Base-by-base conservation (phyloP, 2,888 invertebrate genomes). In the Drosophila monieri region DNA sequence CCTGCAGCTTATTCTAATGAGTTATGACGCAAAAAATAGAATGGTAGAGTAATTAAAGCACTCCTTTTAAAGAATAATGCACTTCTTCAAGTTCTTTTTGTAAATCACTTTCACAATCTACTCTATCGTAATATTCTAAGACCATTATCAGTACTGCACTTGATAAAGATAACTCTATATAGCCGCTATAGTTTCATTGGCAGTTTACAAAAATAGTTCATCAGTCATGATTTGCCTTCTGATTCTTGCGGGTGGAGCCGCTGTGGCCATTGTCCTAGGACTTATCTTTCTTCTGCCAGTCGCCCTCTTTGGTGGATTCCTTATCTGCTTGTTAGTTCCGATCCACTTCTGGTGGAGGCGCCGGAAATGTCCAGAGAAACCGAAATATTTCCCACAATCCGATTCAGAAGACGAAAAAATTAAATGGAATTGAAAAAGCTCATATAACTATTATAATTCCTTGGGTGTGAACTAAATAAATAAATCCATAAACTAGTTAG, bases 1-100 rank as follows among this genome's bases (percentile, higher is more conserved):
- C 48, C 18, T 64, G 48, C 48, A 61, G 39, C 47, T 30, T 8
- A 15, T 15, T 1, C 39, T 23, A 64, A 47, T 64, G 5, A 12
- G 15, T 10, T 18, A 27, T 41, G 15, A 18, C 8, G 3, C 3
- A 39, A 39, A 39, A 39, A 15, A 15, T 41, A 23, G 21, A 23
- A 23, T 23, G 4, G 4, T 23, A 23, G 3, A 3, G 21, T 23
- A 23, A 23, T 4, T 23, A 23, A 23, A 23, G 21, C 4, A 4
- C 21, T 23, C 4, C 21, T 23, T 23, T 23, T 4, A 23, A 23
- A 23, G 21, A 23, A 23, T 23, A 23, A 23, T 23, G 21, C 5
- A 23, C 4, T 23, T 23, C 21, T 27, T 9, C 9, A 0, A 27
- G 9, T 12, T 12, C 12, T 32, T 12, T 32, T 10, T 12, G 32